A percentile compares a stretch with the other conserved stretches of the same genome.
phyloP scores from a whole-genome alignment of 2,888 invertebrate species.

The Rotaria macrura region DNA sequence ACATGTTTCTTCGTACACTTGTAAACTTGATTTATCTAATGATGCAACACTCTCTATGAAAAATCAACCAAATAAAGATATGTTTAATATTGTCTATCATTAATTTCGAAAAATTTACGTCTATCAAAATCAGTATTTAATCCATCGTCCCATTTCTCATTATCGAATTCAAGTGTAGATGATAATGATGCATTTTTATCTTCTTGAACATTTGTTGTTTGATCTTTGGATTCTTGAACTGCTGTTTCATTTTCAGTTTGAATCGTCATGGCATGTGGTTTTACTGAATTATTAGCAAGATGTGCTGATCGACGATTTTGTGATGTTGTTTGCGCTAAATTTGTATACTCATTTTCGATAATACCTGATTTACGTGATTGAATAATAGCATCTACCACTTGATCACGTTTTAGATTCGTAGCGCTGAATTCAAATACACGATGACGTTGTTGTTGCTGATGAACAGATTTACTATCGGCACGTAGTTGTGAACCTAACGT shows the following conservation, averaged over 20 bases:
- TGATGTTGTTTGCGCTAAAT: not conserved
- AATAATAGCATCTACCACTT: not conserved
- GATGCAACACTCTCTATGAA: not conserved
- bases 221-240: not conserved
- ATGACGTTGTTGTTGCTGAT: not conserved
- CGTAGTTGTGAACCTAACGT: not conserved
- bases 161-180: not conserved
- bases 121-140: not conserved
- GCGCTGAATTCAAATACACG: not conserved
- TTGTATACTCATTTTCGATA: not conserved
- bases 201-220: not conserved
- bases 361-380: not conserved
- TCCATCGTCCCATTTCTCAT: not conserved
- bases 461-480: not conserved
- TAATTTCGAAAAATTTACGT: not conserved
- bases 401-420: not conserved
- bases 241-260: not conserved
- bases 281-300: not conserved
- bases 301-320: not conserved
- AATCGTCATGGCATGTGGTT: not conserved
- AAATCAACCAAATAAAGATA: not conserved
- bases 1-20: constrained; percentile 8
- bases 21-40: not conserved
- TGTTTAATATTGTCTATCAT: not conserved
- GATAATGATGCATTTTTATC: not conserved